These are phyloP conservation scores for Drosophila murphyi DNA, from an alignment of 1,140 invertebrate genomes.

Conservation along the genomic window DNA sequence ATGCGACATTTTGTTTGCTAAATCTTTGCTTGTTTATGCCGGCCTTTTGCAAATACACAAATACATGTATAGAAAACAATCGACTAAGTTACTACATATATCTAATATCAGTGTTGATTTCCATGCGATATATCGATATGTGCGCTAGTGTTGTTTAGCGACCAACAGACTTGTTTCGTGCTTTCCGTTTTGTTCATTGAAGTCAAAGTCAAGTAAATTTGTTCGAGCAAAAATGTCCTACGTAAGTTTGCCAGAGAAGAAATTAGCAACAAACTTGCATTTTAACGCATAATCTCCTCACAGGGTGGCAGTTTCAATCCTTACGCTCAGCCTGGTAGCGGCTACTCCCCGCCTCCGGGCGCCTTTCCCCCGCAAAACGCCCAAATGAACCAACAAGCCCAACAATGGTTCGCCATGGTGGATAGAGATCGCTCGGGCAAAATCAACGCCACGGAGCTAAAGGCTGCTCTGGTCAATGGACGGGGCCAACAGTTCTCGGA, in stretches of 20 bases:
- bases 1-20: slow-evolving; percentile 62
- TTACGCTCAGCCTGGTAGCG: slow-evolving; percentile 55
- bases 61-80: background rate
- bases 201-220: slow-evolving; percentile 18
- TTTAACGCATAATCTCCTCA: background rate
- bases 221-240: slow-evolving; percentile 61
- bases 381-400: slow-evolving; percentile 87
- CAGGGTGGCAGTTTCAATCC: slow-evolving; percentile 78
- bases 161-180: slow-evolving; percentile 35
- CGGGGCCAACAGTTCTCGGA: slow-evolving; percentile 94
- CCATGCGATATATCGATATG: slow-evolving; percentile 17
- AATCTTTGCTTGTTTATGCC: slow-evolving; percentile 55
- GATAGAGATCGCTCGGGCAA: slow-evolving; percentile 93
- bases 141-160: background rate
- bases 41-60: slow-evolving; percentile 32
- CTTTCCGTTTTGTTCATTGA: slow-evolving; percentile 21
- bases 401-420: slow-evolving; percentile 93
- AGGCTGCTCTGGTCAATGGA: slow-evolving; percentile 92
- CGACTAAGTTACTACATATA: background rate
- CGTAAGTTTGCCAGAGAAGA: slow-evolving; percentile 41
- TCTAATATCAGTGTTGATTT: slow-evolving; percentile 12
- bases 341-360: slow-evolving; percentile 77
- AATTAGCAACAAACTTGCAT: background rate
- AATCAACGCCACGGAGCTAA: slow-evolving; percentile 92
- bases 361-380: slow-evolving; percentile 80